Evolutionary conservation across 2,888 invertebrate species (phyloP).

Genomic region (Camponotus fellah): DNA sequence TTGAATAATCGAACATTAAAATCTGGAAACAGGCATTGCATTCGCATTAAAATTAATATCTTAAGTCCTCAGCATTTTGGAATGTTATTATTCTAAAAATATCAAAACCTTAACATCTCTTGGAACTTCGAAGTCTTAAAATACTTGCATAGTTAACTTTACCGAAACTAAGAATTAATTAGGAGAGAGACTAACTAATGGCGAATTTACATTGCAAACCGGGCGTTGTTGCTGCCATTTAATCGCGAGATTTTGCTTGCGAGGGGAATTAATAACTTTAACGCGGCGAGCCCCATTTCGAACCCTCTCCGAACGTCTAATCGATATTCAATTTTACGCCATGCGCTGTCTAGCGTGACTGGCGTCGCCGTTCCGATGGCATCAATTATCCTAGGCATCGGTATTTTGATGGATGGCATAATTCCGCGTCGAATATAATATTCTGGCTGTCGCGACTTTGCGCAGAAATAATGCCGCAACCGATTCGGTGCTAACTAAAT

Average conservation of each 20-base stretch:
- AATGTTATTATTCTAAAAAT: not conserved
- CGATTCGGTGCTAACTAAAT: slow-evolving; percentile 60
- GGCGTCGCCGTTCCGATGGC: slow-evolving; percentile 76
- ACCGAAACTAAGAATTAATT: slow-evolving; percentile 47
- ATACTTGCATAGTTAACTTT: not conserved
- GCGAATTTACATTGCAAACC: slow-evolving; percentile 43
- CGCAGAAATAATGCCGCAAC: slow-evolving; percentile 65
- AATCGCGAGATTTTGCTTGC: slow-evolving; percentile 71
- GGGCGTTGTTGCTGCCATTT: slow-evolving; percentile 67
- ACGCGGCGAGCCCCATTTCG: slow-evolving; percentile 65
- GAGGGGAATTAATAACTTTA: slow-evolving; percentile 74
- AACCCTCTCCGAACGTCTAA: slow-evolving; percentile 72
- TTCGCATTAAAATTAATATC: not conserved
- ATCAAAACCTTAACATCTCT: not conserved
- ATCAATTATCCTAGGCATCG: slow-evolving; percentile 78
- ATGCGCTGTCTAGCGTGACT: slow-evolving; percentile 78
- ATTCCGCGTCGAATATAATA: slow-evolving; percentile 75
- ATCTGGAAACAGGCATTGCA: not conserved
- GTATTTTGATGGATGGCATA: slow-evolving; percentile 78
- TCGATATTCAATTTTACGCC: slow-evolving; percentile 78
- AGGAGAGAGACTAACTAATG: slow-evolving; percentile 45
- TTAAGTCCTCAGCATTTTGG: not conserved
- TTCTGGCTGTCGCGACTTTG: slow-evolving; percentile 68
- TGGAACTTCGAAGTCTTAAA: not conserved
- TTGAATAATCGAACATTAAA: not conserved